phyloP scores from a whole-genome alignment of 2,113 vertebrate genomes.

The Nannospalax galili region DNA sequence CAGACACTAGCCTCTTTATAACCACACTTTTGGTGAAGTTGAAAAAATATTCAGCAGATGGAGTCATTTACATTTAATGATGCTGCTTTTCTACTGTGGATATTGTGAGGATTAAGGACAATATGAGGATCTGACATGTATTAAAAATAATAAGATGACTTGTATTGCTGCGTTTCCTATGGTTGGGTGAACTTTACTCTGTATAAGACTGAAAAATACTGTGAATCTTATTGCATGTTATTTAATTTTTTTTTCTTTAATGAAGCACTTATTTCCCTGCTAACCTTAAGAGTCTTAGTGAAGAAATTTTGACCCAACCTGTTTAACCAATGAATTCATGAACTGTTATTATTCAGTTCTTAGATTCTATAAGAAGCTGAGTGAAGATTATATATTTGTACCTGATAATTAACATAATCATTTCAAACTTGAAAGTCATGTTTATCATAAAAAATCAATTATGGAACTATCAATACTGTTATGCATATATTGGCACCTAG shows the following conservation, averaged over 20 bases:
- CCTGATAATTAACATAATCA: constrained; percentile 31
- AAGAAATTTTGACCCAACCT: constrained; percentile 15
- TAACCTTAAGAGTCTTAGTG: constrained; percentile 9
- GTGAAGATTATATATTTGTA: constrained; percentile 26
- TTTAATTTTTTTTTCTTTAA: constrained; percentile 27
- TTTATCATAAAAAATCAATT: constrained; percentile 45
- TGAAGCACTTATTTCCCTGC: not conserved
- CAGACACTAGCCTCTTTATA: not conserved
- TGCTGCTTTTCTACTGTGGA: not conserved
- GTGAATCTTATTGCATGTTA: constrained; percentile 18
- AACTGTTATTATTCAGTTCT: not conserved
- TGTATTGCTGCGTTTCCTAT: not conserved
- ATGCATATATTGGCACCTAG: not conserved
- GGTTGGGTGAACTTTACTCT: not conserved
- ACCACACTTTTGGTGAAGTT: not conserved
- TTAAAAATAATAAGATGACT: not conserved
- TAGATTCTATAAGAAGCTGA: constrained; percentile 36
- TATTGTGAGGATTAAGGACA: not conserved
- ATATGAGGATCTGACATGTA: not conserved
- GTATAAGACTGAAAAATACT: constrained; percentile 21
- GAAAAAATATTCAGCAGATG: not conserved
- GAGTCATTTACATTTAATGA: not conserved
- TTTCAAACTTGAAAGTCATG: constrained; percentile 44
- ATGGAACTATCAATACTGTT: constrained; percentile 48
- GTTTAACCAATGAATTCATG: constrained; percentile 30